Evolutionary conservation across 2,113 vertebrate genomes (phyloP), one percentile per base, ranked within the genome.

Genomic region (Zosterops japonicus): DNA sequence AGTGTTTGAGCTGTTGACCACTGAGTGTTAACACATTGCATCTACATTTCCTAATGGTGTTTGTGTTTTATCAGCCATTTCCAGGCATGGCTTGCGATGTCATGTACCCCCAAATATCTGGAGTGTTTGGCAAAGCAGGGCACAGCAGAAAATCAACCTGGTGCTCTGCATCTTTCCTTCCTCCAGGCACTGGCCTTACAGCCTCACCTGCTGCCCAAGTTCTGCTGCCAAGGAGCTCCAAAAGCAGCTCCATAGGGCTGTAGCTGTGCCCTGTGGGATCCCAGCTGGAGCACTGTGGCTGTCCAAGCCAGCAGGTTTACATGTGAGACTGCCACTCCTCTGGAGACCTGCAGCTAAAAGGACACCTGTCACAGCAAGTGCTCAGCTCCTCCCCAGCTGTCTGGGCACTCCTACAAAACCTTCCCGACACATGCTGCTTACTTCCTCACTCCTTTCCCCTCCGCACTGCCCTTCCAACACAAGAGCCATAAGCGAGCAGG

Each of bases 41-140:
- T 5, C 5, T 17, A 21, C 1, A 2, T 80, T 95, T 87, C 69
- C 68, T 74, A 49, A 53, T 5, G 11, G 4, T 44, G 53, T 39
- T 1, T 1, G 6, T 33, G 39, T 15, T 75, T 84, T 53, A 17
- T 53, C n/a, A 36, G 46, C 49, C 14, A 1, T 81, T 81, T 64
- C 52, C 2, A 1, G 44, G 19, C 74, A 76, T 0, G 0, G 27
- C 33, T 36, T 4, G 0, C 8, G 33, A 4, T 2, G 1, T 41
- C 35, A 9, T 2, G 6, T 46, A 33, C 23, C 19, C 36, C 6
- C 56, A 46, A 18, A 20, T 22, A n/a, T 36, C 70, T 52, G 70
- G 50, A 42, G 15, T 16, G 7, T 4, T 7, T 3, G 11, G 59
- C 61, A 55, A 65, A 59, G 33, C 14, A 14, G 0, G 18, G 29